phyloP scores from a whole-genome alignment of 2,888 invertebrate genomes.

The Tillus elongatus region DNA sequence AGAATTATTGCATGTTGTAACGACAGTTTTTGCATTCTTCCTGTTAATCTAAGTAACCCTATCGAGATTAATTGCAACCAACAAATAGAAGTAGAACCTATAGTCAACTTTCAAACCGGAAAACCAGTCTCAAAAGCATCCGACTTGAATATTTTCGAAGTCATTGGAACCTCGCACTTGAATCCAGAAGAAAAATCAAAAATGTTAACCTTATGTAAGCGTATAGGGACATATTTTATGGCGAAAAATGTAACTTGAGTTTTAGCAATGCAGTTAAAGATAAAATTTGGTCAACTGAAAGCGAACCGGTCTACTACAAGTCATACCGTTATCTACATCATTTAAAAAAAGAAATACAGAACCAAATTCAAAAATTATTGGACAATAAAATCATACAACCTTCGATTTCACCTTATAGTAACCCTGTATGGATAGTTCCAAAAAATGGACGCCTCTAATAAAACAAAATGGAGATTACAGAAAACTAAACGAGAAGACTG shows the following conservation, averaged over 20 bases:
- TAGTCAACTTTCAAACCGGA: slow-evolving; percentile 7
- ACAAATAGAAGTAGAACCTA: slow-evolving; percentile 14
- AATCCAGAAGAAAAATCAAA: slow-evolving; percentile 12
- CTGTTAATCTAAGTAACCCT: slow-evolving; percentile 4
- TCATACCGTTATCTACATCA: slow-evolving; percentile 11
- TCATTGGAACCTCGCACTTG: slow-evolving; percentile 12
- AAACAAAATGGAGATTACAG: slow-evolving; percentile 10
- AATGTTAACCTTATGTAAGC: slow-evolving; percentile 7
- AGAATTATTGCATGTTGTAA: slow-evolving; percentile 11
- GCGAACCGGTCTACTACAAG: slow-evolving; percentile 6
- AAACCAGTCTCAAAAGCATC: background rate
- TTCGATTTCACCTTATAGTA: slow-evolving; percentile 1
- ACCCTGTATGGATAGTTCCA: background rate
- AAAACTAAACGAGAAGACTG: background rate
- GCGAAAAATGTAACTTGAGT: slow-evolving; percentile 5
- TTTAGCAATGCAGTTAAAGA: slow-evolving; percentile 2
- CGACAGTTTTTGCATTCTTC: slow-evolving; percentile 11
- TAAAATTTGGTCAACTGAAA: slow-evolving; percentile 7
- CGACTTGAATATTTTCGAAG: slow-evolving; percentile 5
- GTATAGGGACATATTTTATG: slow-evolving; percentile 12
- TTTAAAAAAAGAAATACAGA: background rate
- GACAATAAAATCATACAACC: background rate
- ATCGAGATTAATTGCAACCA: slow-evolving; percentile 12
- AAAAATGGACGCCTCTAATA: slow-evolving; percentile 5
- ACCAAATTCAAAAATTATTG: slow-evolving; percentile 9